Base-by-base conservation (phyloP, 1,140 invertebrate genomes). In the Drosophila hydei region DNA sequence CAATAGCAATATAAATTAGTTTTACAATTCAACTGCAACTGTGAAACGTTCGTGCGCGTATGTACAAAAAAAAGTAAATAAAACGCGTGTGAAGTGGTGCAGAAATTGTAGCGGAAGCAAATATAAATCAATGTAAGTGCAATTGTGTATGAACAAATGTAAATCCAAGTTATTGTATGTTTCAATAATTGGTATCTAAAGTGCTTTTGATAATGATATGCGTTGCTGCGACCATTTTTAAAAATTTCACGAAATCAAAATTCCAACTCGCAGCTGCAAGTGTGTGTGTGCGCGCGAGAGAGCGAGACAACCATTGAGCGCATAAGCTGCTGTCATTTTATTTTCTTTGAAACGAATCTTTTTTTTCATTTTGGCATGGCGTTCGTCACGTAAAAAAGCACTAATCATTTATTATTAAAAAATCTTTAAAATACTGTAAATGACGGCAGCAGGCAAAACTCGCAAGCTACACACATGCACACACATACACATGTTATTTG, bases 191-290 rank as follows among this genome's bases (percentile, higher is more conserved):
- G 27, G 14, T 21, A 56, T 58, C 51, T 64, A 14, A 51, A 45
- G 58, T 61, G 75, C 54, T 64, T 33, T 71, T 64, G 74, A 75
- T 87, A 87, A 87, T 87, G 83, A 87, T 87, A 87, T 87, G 83
- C 81, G 78, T 48, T 81, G 72, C 80, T 81, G 72, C 80, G 81
- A 85, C 81, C 81, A 85, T 85, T 85, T 85, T 88, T 75, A 88
- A 88, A 87, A 87, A 87, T 88, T 88, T 88, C 78, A 88, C 76
- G 83, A 87, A 87, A 88, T 87, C 81, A 78, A 87, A 85, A 87
- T 87, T 85, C 81, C 81, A 85, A 85, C 81, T 87, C 83, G 78
- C 79, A 77, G 63, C 50, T 74, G 71, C 71, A 69, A 61, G 36
- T 61, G 65, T 69, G 65, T 68, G 60, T 59, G 40, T 40, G 72